Evolutionary conservation across 2,113 vertebrate genomes (phyloP), one percentile per base, ranked within the genome.

Genomic region (Tychaedon coryphoeus): DNA sequence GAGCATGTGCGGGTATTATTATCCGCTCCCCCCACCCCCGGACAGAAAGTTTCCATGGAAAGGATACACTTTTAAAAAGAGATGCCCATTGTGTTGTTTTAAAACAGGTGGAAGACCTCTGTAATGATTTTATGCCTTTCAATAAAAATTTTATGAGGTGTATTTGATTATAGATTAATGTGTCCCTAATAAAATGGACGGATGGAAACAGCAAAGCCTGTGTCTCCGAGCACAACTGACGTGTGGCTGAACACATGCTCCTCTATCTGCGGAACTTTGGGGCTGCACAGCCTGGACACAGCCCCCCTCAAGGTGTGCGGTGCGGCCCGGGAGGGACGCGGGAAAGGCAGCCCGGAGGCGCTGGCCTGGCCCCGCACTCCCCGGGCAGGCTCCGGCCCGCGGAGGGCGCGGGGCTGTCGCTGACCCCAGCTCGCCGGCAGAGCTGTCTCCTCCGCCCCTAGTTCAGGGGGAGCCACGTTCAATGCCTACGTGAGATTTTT

Each of bases 71-170:
- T 90, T 82, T 38, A 8, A 86, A 90, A 86, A 83, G 85, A 78
- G 94, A 85, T 96, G 96, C 86, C 93, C 88, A 82, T 97, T 96
- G 96, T 97, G 97, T 98, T 98, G 97, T 97, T 96, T 98, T 98
- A 98, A 98, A 98, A 98, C 98, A 98, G 98, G 98, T 98, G 98
- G 98, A 99, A 98, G 98, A 98, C 97, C 97, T 98, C 97, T 98
- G 98, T 99, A 98, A 99, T 99, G 98, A 98, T 98, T 99, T 99
- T 99, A 99, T 99, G 98, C 98, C 98, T 98, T 98, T 99, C 99
- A 99, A 99, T 99, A 99, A 99, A 99, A 98, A 81, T 98, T 99
- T 99, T 99, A 99, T 99, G 99, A 99, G 99, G 99, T 99, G 99
- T 98, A 98, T 99, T 99, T 99, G 99, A 99, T 99, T 99, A 98